Percentiles rank a stretch among this genome's conserved stretches.
Evolutionary conservation across 2,113 vertebrate species (phyloP).

Genomic region (Thomomys bottae): DNA sequence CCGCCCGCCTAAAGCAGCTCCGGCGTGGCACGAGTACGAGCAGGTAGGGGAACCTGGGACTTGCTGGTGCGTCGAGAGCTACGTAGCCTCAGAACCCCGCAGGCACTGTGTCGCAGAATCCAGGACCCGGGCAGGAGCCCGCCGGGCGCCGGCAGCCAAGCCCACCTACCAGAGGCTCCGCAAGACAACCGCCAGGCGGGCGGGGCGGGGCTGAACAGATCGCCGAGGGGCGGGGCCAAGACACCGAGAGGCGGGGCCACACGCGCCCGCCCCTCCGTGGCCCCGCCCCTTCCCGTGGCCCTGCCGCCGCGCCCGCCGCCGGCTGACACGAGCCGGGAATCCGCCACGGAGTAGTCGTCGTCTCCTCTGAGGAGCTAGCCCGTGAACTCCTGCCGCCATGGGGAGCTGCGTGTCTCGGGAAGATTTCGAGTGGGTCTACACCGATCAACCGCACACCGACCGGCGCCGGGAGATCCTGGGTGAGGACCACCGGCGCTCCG

Average conservation of each 20-base stretch:
- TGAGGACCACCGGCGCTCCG: conserved; percentile 83
- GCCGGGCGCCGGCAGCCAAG: not conserved
- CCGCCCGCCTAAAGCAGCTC: not conserved
- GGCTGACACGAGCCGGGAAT: accelerated
- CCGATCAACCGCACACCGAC: conserved; percentile 95
- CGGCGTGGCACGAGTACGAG: not conserved
- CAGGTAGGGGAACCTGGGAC: not conserved
- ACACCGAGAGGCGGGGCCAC: not conserved
- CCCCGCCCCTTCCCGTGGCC: not conserved
- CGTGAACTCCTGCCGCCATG: conserved; percentile 79
- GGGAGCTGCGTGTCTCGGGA: conserved; percentile 91
- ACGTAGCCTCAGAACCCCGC: accelerated
- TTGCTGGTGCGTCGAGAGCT: accelerated
- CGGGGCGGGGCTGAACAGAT: not conserved
- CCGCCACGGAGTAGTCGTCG: not conserved
- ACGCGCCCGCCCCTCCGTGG: not conserved
- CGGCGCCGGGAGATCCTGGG: conserved; percentile 93
- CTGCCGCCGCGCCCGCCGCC: accelerated
- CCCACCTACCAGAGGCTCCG: not conserved
- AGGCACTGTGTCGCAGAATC: accelerated
- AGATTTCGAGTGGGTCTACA: conserved; percentile 97
- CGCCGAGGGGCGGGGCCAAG: accelerated
- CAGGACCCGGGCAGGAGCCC: accelerated
- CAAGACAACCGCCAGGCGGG: not conserved
- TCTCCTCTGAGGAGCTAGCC: accelerated